These are phyloP conservation scores for Panopea generosa DNA, from an alignment of 2,888 invertebrate species.

Conservation along the genomic window DNA sequence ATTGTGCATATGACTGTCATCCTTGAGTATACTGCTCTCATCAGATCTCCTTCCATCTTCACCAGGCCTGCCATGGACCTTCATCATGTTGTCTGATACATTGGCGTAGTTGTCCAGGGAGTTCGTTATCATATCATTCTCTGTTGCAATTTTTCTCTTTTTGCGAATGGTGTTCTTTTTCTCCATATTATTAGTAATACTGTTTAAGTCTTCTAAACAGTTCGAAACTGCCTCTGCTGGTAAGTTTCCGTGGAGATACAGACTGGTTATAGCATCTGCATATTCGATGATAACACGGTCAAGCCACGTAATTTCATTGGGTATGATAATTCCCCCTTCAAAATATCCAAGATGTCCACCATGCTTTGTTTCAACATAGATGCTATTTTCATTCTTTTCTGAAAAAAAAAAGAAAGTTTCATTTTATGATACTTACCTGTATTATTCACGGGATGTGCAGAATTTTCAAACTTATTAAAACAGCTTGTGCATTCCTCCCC, in stretches of 20 bases:
- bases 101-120: not conserved
- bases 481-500: no score
- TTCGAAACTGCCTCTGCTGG: constrained; percentile 7
- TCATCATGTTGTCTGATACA: not conserved
- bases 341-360: constrained; percentile 98
- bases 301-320: constrained; percentile 96
- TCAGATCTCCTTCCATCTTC: not conserved
- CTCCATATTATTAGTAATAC: not conserved
- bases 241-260: constrained; percentile 51
- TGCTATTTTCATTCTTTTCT: constrained; percentile 82
- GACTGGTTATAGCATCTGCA: constrained; percentile 86
- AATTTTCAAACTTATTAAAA: no score
- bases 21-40: no score
- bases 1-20: no score
- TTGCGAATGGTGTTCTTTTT: not conserved
- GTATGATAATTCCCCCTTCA: constrained; percentile 94
- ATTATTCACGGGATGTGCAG: no score
- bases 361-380: constrained; percentile 94
- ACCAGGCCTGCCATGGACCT: not conserved
- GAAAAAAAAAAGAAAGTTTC: constrained; percentile 50
- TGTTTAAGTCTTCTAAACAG: not conserved
- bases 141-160: not conserved
- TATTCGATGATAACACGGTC: constrained; percentile 94
- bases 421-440: no score
- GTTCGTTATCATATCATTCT: not conserved